Evolutionary conservation across 35 echinoderm and acorn worm species (phyloP), one percentile per base, ranked within the genome.

Genomic region (Holothuria glaberrima): DNA sequence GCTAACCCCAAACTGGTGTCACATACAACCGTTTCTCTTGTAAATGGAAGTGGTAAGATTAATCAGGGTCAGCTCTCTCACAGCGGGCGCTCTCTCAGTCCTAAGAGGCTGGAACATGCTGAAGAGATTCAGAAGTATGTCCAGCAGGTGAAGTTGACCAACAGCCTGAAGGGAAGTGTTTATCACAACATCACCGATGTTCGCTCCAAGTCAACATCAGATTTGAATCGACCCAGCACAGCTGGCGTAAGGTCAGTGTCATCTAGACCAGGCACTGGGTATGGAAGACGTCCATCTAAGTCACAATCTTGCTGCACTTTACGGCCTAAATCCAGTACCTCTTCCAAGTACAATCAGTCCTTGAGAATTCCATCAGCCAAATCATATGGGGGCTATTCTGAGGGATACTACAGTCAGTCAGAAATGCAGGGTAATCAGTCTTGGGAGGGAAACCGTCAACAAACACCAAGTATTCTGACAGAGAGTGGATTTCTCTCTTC

Each of bases 1-100:
- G 93, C 90, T 48, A 98, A 98, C 68, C 96, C 90, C 31, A 98
- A 94, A 68, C 83, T 98, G 44, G 89, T 98, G n/a, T 52, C 66
- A 10, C 90, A 94, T 33, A 75, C 60, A 58, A 87, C 63, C 0
- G 88, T 77, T 14, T 73, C 62, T 14, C 63, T 52, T 20, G 25
- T 22, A 25, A 64, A 73, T 64, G 81, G 29, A 26, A 33, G 28
- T 86, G 30, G 20, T 29, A 21, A 71, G 70, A 45, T 60, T 10
- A 1, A 63, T 10, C 12, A 35, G 12, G 33, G 68, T 6, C 88
- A 92, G 29, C 59, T 98, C 7, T 79, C 93, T n/a, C 96, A 98
- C 18, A 98, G 96, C 68, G 75, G 77, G 9, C 87, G 96, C 32
- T 76, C 78, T 14, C 48, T 98, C 33, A 94, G 93, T 82, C 77